Evolutionary conservation across 2,113 vertebrate species (phyloP).

Genomic region (Bubo blakistoni): DNA sequence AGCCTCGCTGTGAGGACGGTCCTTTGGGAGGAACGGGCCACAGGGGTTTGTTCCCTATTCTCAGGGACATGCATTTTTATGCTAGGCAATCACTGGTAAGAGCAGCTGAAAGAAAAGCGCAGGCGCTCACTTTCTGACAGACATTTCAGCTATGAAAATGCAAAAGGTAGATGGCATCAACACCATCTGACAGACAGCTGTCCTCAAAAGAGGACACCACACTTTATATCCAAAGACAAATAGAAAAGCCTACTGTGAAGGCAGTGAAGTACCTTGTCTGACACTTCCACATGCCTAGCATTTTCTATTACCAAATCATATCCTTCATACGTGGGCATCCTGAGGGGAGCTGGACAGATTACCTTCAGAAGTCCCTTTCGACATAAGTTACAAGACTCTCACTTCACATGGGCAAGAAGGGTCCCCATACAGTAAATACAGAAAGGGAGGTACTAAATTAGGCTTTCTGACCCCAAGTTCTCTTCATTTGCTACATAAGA

Average conservation of each 20-base stretch:
- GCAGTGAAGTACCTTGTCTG: neutral
- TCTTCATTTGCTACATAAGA: neutral
- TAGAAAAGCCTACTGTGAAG: neutral
- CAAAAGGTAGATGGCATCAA: neutral
- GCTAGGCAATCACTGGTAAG: neutral
- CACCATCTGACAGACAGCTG: neutral
- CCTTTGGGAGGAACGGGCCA: neutral
- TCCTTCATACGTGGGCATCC: neutral
- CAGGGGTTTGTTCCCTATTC: neutral
- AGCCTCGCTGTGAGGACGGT: neutral
- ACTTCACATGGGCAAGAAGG: neutral
- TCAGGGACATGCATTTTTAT: neutral
- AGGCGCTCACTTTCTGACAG: neutral
- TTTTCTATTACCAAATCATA: neutral
- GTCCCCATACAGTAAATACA: neutral
- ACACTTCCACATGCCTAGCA: neutral
- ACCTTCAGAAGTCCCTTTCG: neutral
- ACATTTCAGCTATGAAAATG: neutral
- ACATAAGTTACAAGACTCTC: neutral
- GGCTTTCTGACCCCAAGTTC: neutral
- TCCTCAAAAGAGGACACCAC: neutral
- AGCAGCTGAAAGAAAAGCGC: neutral
- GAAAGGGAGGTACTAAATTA: neutral
- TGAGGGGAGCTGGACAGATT: neutral
- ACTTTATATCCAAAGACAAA: neutral